Percentiles rank a stretch among this genome's conserved stretches.
These are phyloP conservation scores for Polyploca ridens DNA, from an alignment of 2,888 invertebrate genomes.

Conservation along the genomic window DNA sequence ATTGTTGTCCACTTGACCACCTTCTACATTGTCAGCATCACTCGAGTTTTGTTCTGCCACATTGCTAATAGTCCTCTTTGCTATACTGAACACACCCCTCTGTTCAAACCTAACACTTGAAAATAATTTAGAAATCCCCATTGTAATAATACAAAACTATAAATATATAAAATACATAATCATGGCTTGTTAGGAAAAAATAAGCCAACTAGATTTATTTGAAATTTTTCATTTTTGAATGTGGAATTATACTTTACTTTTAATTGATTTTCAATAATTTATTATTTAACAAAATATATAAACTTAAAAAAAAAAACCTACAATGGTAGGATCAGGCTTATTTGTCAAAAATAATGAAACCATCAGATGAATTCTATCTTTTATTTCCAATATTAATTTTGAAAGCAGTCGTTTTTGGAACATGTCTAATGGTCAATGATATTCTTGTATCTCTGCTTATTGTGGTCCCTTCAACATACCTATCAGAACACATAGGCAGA, in stretches of 20 bases:
- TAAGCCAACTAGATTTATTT: constrained; percentile 59
- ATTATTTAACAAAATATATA: not conserved
- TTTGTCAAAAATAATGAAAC: constrained; percentile 19
- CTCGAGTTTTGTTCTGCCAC: constrained; percentile 7
- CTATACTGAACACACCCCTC: constrained; percentile 26
- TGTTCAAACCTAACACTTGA: constrained; percentile 43
- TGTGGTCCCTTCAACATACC: constrained; percentile 81
- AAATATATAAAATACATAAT: constrained; percentile 29
- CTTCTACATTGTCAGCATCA: constrained; percentile 12
- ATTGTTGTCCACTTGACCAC: constrained; percentile 26
- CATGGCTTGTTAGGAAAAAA: constrained; percentile 31
- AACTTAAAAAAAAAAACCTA: too few species aligned
- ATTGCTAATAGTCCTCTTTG: constrained; percentile 26
- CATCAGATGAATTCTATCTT: constrained; percentile 42
- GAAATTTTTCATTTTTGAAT: not conserved
- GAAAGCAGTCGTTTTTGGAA: constrained; percentile 93
- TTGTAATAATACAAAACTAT: constrained; percentile 49
- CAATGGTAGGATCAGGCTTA: constrained; percentile 7
- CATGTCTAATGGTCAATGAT: constrained; percentile 96
- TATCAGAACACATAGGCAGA: constrained; percentile 85
- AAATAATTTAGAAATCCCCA: constrained; percentile 69
- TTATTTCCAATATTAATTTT: constrained; percentile 86
- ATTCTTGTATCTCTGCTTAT: constrained; percentile 89
- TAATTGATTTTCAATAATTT: not conserved
- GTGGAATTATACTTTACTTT: not conserved